Conservation (phyloP, 2,113 vertebrate species). For the Centropus unirufus region DNA sequence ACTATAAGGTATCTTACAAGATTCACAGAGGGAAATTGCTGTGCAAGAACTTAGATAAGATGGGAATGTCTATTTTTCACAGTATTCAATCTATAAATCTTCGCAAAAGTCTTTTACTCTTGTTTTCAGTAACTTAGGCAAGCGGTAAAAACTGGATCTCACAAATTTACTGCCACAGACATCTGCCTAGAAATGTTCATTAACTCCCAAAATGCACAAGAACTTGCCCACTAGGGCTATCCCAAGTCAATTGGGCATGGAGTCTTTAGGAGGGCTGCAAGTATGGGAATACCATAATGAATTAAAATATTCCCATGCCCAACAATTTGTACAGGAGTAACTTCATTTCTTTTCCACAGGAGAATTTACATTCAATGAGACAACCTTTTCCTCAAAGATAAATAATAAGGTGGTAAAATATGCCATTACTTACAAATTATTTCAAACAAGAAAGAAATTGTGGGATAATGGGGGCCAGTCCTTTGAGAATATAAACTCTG, state of each 20-base stretch:
- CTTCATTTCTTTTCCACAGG: not conserved
- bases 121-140: conserved; percentile 32
- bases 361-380: not conserved
- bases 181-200: not conserved
- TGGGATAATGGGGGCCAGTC: not conserved
- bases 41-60: not conserved
- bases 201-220: not conserved
- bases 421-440: not conserved
- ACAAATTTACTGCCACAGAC: not conserved
- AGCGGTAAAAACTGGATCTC: not conserved
- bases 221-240: not conserved
- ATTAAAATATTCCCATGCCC: not conserved
- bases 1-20: not conserved
- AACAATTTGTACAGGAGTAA: not conserved
- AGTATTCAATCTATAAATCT: not conserved
- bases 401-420: not conserved
- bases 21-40: not conserved
- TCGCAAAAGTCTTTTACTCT: conserved; percentile 1
- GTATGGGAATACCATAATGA: not conserved
- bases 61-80: not conserved
- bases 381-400: not conserved
- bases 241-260: not conserved
- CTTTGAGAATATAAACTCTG: not conserved
- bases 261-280: not conserved
- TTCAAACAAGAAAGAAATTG: not conserved